phyloP scores from a whole-genome alignment of 2,888 invertebrate genomes.

The Nemurella pictetii region DNA sequence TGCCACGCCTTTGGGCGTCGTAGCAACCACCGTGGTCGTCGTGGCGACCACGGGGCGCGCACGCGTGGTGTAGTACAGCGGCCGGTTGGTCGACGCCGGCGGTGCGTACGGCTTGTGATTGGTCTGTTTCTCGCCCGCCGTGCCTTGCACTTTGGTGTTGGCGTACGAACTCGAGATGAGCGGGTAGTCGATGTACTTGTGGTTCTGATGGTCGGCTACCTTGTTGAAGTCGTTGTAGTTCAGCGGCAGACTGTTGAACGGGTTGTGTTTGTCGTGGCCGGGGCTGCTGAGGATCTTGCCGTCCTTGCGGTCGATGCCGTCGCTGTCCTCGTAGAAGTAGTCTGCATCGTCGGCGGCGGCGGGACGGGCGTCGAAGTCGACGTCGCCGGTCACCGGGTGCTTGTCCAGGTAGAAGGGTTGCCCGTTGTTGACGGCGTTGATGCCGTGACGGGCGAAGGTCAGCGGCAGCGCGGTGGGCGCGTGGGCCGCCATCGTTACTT shows the following conservation, averaged over 20 bases:
- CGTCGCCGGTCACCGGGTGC: constrained; percentile 67
- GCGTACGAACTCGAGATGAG: constrained; percentile 72
- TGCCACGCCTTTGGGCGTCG: constrained; percentile 45
- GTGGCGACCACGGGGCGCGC: constrained; percentile 41
- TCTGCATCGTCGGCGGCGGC: constrained; percentile 49
- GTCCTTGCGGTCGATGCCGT: constrained; percentile 57
- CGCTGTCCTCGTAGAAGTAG: constrained; percentile 48
- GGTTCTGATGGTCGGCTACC: constrained; percentile 33
- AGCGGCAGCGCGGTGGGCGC: neutral
- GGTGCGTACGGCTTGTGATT: constrained; percentile 32
- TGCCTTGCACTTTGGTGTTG: constrained; percentile 70
- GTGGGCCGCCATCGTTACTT: neutral
- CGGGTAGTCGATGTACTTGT: constrained; percentile 54
- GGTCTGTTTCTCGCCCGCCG: constrained; percentile 36
- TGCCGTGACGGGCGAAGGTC: constrained; percentile 33
- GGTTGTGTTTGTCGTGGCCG: constrained; percentile 6
- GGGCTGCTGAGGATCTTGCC: constrained; percentile 47
- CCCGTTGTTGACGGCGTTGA: constrained; percentile 65
- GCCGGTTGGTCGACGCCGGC: constrained; percentile 40
- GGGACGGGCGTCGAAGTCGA: constrained; percentile 63
- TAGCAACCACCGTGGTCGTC: constrained; percentile 46
- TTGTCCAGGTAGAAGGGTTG: constrained; percentile 71
- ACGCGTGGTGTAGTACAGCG: constrained; percentile 44
- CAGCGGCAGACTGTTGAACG: constrained; percentile 23
- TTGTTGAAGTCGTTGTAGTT: constrained; percentile 36